Evolutionary conservation across 2,888 invertebrate species (phyloP).

Genomic region (Drosophila histrio): DNA sequence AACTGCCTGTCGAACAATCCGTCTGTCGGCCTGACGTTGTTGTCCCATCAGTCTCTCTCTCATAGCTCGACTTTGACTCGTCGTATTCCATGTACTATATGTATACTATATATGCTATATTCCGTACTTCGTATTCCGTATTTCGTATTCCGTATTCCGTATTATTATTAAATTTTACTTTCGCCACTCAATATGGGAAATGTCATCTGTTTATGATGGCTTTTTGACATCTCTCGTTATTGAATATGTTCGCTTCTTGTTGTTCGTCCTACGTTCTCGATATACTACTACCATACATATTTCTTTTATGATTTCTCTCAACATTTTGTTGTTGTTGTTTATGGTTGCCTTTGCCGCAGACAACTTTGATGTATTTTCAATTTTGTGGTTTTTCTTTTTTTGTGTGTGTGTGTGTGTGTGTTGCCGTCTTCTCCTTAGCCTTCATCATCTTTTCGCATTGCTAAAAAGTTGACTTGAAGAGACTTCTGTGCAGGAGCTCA

Average conservation of each 20-base stretch:
- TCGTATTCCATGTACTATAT: slow-evolving; percentile 7
- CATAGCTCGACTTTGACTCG: slow-evolving; percentile 47
- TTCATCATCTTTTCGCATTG: slow-evolving; percentile 1
- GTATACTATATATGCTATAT: slow-evolving; percentile 3
- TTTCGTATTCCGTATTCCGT: slow-evolving; percentile 54
- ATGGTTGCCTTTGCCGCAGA: slow-evolving; percentile 39
- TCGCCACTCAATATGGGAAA: slow-evolving; percentile 82
- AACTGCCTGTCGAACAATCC: slow-evolving; percentile 18
- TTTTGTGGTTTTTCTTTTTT: slow-evolving; percentile 64
- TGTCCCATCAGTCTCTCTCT: slow-evolving; percentile 34
- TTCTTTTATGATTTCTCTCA: slow-evolving; percentile 46
- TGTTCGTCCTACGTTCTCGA: slow-evolving; percentile 16
- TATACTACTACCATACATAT: slow-evolving; percentile 28
- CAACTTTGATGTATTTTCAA: slow-evolving; percentile 76
- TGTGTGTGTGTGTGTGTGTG: slow-evolving; percentile 3
- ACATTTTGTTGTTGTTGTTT: slow-evolving; percentile 18
- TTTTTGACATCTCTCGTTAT: slow-evolving; percentile 81
- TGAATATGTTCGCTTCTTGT: slow-evolving; percentile 67
- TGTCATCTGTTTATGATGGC: slow-evolving; percentile 83
- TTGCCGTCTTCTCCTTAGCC: not conserved
- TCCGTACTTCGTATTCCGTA: slow-evolving; percentile 7
- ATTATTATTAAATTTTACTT: slow-evolving; percentile 81
- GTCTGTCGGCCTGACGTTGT: slow-evolving; percentile 8
- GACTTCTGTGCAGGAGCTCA: slow-evolving; percentile 33
- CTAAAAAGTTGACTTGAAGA: slow-evolving; percentile 37